Percentiles rank a stretch among this genome's conserved stretches.
phyloP scores from a whole-genome alignment of 1,140 invertebrate species.

The Scaptodrosophila lebanonensis region DNA sequence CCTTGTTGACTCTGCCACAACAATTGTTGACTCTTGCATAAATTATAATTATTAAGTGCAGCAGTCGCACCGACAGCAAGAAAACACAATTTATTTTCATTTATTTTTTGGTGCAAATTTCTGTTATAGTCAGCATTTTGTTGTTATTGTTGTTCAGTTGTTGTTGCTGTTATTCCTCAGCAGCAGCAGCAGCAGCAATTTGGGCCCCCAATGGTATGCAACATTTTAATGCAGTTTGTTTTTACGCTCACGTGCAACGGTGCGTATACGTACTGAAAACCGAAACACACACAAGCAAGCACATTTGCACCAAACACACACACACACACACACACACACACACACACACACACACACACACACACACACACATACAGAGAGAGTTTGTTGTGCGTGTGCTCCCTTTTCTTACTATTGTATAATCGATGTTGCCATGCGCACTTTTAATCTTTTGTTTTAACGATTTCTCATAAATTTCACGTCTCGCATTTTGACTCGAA shows the following conservation, averaged over 20 bases:
- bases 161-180: not conserved
- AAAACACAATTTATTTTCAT: constrained; percentile 29
- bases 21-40: constrained; percentile 49
- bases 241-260: constrained; percentile 5
- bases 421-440: constrained; percentile 37
- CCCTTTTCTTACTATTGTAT: constrained; percentile 30
- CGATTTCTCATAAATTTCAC: not conserved
- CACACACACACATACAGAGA: not conserved
- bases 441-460: constrained; percentile 12
- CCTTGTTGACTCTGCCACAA: constrained; percentile 12
- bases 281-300: constrained; percentile 3
- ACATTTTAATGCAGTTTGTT: constrained; percentile 21
- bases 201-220: constrained; percentile 5
- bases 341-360: not conserved
- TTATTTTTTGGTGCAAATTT: constrained; percentile 25
- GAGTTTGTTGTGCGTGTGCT: constrained; percentile 12
- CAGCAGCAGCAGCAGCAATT: constrained; percentile 18
- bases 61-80: constrained; percentile 13
- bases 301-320: too few species aligned
- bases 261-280: constrained; percentile 14
- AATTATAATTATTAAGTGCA: constrained; percentile 58
- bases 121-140: constrained; percentile 8
- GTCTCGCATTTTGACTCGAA: too few species aligned
- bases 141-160: not conserved
- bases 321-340: not conserved